Base-by-base conservation (phyloP, 2,888 invertebrate genomes). In the Ypsolopha sequella region DNA sequence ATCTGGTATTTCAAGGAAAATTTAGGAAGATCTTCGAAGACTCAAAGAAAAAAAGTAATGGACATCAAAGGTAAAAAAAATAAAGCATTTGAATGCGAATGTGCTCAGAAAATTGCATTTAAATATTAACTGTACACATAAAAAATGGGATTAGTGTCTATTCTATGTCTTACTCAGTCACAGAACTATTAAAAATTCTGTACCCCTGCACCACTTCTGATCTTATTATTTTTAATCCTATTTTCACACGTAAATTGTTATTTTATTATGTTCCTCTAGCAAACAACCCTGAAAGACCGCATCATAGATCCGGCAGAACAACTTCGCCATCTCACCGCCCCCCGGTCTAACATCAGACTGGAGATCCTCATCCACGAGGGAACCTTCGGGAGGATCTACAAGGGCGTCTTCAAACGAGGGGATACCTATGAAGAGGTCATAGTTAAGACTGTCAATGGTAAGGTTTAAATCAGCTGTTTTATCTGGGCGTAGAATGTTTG, bases 391-490 rank as follows among this genome's bases (percentile, higher is more conserved):
- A 90, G 93, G 54, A 91, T 96, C 41, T 95, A 95, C 77, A 91
- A 91, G 61, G 97, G 95, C 41, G 89, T 91, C 10, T 88, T 89
- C 65, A 90, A 90, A 62, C 74, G 85, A 53, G 89, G 89, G 3
- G 89, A 89, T 14, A 80, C 80, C 7, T 89, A 93, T 59, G 91
- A 92, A 69, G 93, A 94, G 66, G 95, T 96, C 51, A 84, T 93
- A 59, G 92, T 96, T 53, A 97, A 97, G 85, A 96, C 96, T 57
- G 94, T 96, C 48, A 88, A 92, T 88, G 93, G 95, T 96, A 73
- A 81, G 85, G 63, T 36, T 38, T 39, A 24, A 24, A 24, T 24
- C 24, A 4, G 24, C 24, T 24, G 24, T 24, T 4, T 4, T 24
- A 24, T 24, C 4, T 24, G 4, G 24, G 4, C 24, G 24, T 24